Base-by-base conservation (phyloP, 2,797 vertebrate genomes). In the Periophthalmus magnuspinnatus region DNA sequence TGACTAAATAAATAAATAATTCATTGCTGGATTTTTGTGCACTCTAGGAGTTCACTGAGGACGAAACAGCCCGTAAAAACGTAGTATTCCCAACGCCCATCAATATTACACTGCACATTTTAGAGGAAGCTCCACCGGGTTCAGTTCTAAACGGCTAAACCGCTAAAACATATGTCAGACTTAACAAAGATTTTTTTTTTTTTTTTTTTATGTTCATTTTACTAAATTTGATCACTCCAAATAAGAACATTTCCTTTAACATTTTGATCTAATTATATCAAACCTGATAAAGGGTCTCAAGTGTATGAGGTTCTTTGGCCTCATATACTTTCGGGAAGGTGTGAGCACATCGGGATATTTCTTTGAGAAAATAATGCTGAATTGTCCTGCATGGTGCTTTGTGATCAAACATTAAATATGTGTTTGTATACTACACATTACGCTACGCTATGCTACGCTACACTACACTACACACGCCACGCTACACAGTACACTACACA, bases 101-200 rank as follows among this genome's bases (percentile, higher is more conserved):
- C 67, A 82, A 66, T 74, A 77, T 75, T 79, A 67, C 70, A 71
- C 52, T 65, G 67, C 64, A 69, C 33, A 74, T 70, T 24, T 45
- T 54, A 16, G 19, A 28, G 48, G 48, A n/a, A 72, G 33, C 64
- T 54, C 36, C 34, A 47, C 68, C 33, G 78, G 72, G 65, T 32
- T 28, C n/a, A 36, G 54, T 55, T 62, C 66, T 57, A 57, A 78
- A 41, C 66, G 41, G 8, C 58, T 60, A 68, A 66, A 3, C n/a
- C 11, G 28, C 38, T 41, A 41, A 70, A 65, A 60, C 17, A 28
- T 47, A 38, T 63, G 61, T 47, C 38, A 63, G 36, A 63, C 57
- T 59, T 19, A 14, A 52, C 5, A 52, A 52, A 24, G 22, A 56
- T 0, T 2, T 3, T 19, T 34, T 34, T 34, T 9, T 17, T 34